A percentile compares a stretch with the other conserved stretches of the same genome.
phyloP scores from a whole-genome alignment of 1,140 invertebrate genomes.

The Oncopeltus fasciatus region DNA sequence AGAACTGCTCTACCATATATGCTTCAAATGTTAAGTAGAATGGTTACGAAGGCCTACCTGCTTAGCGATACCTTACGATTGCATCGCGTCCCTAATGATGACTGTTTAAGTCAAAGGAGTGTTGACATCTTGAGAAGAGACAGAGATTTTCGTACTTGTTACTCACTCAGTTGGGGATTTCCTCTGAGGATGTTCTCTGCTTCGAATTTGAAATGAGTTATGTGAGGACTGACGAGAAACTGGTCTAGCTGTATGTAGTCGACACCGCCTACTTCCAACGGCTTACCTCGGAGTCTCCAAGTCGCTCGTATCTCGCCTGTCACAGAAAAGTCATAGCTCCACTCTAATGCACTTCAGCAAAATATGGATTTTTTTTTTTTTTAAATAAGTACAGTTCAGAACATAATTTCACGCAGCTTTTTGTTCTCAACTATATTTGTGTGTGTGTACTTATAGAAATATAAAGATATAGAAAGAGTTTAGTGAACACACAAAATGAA shows the following conservation, averaged over 20 bases:
- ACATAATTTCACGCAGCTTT: too few species aligned
- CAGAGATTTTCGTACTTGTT: not conserved
- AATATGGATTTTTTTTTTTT: not conserved
- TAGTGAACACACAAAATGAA: not conserved
- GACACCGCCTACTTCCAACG: conserved; percentile 18
- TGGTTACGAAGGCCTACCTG: not conserved
- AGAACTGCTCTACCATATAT: not conserved
- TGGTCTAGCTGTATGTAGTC: conserved; percentile 24
- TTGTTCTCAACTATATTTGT: too few species aligned
- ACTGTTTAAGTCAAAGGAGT: not conserved
- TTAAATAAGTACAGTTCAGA: too few species aligned
- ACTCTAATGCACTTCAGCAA: not conserved
- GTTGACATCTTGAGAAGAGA: not conserved
- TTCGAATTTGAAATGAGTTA: conserved; percentile 22
- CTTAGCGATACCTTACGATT: not conserved
- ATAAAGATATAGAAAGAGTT: not conserved
- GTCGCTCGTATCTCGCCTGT: conserved; percentile 25
- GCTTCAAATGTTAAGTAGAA: not conserved
- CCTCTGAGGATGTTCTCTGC: conserved; percentile 24
- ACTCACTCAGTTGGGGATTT: conserved; percentile 26
- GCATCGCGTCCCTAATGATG: not conserved
- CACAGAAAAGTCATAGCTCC: not conserved
- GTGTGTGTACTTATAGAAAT: too few species aligned
- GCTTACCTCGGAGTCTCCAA: conserved; percentile 23
- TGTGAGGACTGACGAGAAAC: conserved; percentile 21